Evolutionary conservation across 1,140 invertebrate genomes (phyloP).

Genomic region (Pachypeltis micranthus): DNA sequence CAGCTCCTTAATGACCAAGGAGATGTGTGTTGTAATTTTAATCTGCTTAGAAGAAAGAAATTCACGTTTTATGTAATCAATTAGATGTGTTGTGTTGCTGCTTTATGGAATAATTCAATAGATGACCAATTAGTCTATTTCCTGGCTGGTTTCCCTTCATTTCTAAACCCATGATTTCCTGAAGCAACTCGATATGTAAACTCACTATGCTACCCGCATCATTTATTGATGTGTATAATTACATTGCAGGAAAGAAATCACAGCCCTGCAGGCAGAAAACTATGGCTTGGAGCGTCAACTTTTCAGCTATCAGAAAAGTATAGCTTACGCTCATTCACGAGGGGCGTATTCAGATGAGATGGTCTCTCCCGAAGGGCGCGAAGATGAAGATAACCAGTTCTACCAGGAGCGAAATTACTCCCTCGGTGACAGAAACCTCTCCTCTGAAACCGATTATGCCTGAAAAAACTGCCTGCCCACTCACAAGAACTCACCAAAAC

Average conservation of each 20-base stretch:
- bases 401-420: slow-evolving; percentile 29
- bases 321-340: slow-evolving; percentile 58
- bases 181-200: too few species aligned
- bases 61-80: too few species aligned
- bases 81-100: too few species aligned
- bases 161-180: too few species aligned
- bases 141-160: too few species aligned
- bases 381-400: slow-evolving; percentile 29
- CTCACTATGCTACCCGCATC: too few species aligned
- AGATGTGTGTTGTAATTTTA: too few species aligned
- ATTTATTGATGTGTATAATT: too few species aligned
- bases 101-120: too few species aligned
- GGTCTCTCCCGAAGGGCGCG: slow-evolving; percentile 32
- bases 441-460: slow-evolving; percentile 62
- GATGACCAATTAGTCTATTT: too few species aligned
- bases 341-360: slow-evolving; percentile 38
- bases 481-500: background rate
- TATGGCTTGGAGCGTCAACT: slow-evolving; percentile 73
- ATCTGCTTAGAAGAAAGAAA: too few species aligned
- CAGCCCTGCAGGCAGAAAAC: slow-evolving; percentile 71
- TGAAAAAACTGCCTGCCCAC: slow-evolving; percentile 35
- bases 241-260: slow-evolving; percentile 59
- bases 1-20: too few species aligned
- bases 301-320: slow-evolving; percentile 75
- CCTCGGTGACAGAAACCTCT: slow-evolving; percentile 44